phyloP scores from a whole-genome alignment of 2,797 vertebrate species.

The Oryzias sinensis region DNA sequence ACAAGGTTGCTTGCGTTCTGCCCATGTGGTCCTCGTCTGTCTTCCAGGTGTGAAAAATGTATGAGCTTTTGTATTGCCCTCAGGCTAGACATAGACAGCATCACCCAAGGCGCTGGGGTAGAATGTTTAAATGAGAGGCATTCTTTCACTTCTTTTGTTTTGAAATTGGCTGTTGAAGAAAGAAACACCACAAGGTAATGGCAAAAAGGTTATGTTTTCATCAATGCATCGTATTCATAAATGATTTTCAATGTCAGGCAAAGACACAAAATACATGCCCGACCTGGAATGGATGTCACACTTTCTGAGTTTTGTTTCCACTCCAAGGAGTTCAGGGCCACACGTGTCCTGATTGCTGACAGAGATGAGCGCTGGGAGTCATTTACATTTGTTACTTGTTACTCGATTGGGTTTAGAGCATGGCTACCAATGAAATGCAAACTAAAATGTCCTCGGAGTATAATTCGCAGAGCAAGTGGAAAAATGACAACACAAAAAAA shows the following conservation, averaged over 20 bases:
- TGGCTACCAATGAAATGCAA: neutral
- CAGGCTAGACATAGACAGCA: slow-evolving; percentile 62
- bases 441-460: neutral
- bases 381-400: neutral
- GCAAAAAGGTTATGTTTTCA: neutral
- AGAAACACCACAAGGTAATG: slow-evolving; percentile 1
- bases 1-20: slow-evolving; percentile 23
- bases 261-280: slow-evolving; percentile 13
- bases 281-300: slow-evolving; percentile 4
- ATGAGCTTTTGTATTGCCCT: slow-evolving; percentile 59
- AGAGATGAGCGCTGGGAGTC: neutral
- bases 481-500: neutral
- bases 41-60: slow-evolving; percentile 66
- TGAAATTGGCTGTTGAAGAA: slow-evolving; percentile 16
- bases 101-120: slow-evolving; percentile 46
- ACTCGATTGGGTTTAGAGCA: neutral
- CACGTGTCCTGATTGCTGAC: slow-evolving; percentile 6
- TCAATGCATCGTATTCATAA: neutral
- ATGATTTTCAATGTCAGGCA: neutral
- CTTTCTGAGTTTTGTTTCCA: neutral
- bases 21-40: slow-evolving; percentile 61
- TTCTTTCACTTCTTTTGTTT: slow-evolving; percentile 21
- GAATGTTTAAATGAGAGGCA: slow-evolving; percentile 55
- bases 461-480: neutral
- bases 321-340: neutral